Base-by-base conservation (phyloP, 2,888 invertebrate species). In the Graphium colonna region DNA sequence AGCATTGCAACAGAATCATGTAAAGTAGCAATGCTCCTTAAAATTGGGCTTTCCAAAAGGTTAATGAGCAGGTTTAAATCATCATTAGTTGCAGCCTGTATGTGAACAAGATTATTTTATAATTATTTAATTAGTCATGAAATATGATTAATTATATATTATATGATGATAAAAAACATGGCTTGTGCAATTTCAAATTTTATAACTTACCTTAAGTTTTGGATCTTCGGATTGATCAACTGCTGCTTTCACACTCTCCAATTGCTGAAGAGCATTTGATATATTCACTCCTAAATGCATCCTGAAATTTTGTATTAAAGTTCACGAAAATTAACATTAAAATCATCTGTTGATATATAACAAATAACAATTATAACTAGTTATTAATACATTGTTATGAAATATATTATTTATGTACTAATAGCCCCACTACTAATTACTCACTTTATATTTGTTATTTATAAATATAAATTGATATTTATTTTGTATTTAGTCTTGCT, bases 1-100 rank as follows among this genome's bases (percentile, higher is more conserved):
- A 98, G 88, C 84, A 97, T 95, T 42, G 93, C 93, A 41, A 98
- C 89, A 0, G 98, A 97, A 76, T 98, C 97, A 90, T 98, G 95
- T 56, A 98, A 93, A 51, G 95, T 96, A 13, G 97, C 95, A 67
- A 98, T 95, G 70, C 96, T 96, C 60, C 95, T 92, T 68, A 98
- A 94, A 50, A 98, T 95, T 1, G 98, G 98, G 86, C 97, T 97
- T 70, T 97, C 96, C 60, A 96, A 74, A 58, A 97, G 92, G 60
- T 94, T 95, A 63, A 97, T 93, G 41, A 97, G 91, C 60, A 96
- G 93, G 72, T 94, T 94, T 51, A 97, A 85, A 74, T 97, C 97
- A 73, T 96, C 94, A 65, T 92, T 92, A 53, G 95, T 85, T 47
- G 89, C 79, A 52, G 82, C 86, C 90, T 90, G 61, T 12, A 72